A percentile compares a stretch with the other conserved stretches of the same genome.
phyloP scores from a whole-genome alignment of 2,797 vertebrate species.

The Danio choprae region DNA sequence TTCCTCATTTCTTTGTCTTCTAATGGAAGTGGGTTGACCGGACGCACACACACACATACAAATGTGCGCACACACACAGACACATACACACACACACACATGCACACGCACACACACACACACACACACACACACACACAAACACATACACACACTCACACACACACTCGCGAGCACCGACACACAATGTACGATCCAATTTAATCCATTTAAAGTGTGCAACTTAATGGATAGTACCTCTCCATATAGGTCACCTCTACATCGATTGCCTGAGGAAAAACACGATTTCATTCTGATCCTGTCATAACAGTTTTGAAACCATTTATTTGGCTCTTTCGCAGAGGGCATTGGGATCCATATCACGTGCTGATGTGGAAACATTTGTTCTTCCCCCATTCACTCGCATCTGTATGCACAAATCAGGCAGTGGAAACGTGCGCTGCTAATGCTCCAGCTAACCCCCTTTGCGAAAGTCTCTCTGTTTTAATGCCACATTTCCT shows the following conservation, averaged over 20 bases:
- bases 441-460: constrained; percentile 3
- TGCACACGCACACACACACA: constrained; percentile 2
- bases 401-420: constrained; percentile 31
- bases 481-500: constrained; percentile 45
- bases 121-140: constrained; percentile 10
- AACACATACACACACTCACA: not conserved
- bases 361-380: constrained; percentile 41
- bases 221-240: constrained; percentile 47
- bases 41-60: constrained; percentile 2
- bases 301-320: constrained; percentile 50
- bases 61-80: not conserved
- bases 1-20: constrained; percentile 5
- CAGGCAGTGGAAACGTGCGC: not conserved
- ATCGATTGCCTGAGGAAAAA: constrained; percentile 53
- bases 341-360: constrained; percentile 38
- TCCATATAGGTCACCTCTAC: constrained; percentile 54
- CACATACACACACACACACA: constrained; percentile 2
- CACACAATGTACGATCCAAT: constrained; percentile 35
- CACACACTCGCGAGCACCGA: not conserved
- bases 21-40: constrained; percentile 13
- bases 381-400: constrained; percentile 25
- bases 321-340: constrained; percentile 44
- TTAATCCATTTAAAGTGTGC: constrained; percentile 42
- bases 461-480: constrained; percentile 1
- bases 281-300: constrained; percentile 51